Conservation (phyloP, 2,888 invertebrate genomes). For the Drosophila sordidula region DNA sequence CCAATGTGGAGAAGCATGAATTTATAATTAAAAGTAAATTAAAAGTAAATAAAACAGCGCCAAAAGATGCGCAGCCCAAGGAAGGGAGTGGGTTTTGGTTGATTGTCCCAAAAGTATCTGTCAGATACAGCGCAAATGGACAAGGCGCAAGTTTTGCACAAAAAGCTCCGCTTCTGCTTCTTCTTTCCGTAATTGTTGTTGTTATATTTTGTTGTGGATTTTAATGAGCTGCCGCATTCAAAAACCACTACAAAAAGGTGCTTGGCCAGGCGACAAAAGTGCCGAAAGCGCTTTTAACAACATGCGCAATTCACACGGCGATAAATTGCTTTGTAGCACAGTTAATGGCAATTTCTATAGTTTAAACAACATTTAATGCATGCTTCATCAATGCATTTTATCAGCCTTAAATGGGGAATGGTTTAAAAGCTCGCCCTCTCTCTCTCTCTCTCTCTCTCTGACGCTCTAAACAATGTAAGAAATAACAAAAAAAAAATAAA, state of each 20-base stretch:
- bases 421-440: too few species aligned
- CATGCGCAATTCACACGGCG: background rate
- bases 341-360: too few species aligned
- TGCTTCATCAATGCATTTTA: constrained; percentile 15
- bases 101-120: constrained; percentile 29
- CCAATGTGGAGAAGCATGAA: constrained; percentile 77
- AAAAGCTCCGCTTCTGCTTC: constrained; percentile 11
- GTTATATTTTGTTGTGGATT: constrained; percentile 8
- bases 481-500: background rate
- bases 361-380: constrained; percentile 4
- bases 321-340: background rate
- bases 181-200: too few species aligned
- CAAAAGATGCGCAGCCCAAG: constrained; percentile 49
- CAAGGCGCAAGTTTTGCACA: constrained; percentile 27
- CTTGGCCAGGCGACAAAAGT: constrained; percentile 48
- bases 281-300: constrained; percentile 17
- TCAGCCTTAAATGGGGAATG: background rate
- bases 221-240: constrained; percentile 44
- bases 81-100: background rate
- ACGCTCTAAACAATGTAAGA: too few species aligned
- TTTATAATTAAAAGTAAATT: constrained; percentile 81
- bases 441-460: background rate
- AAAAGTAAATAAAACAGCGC: constrained; percentile 76
- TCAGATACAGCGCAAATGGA: constrained; percentile 30
- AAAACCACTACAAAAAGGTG: constrained; percentile 27